These are phyloP conservation scores for Galeopsomyia nigrocyanea DNA, from an alignment of 2,888 invertebrate genomes.

Conservation along the genomic window DNA sequence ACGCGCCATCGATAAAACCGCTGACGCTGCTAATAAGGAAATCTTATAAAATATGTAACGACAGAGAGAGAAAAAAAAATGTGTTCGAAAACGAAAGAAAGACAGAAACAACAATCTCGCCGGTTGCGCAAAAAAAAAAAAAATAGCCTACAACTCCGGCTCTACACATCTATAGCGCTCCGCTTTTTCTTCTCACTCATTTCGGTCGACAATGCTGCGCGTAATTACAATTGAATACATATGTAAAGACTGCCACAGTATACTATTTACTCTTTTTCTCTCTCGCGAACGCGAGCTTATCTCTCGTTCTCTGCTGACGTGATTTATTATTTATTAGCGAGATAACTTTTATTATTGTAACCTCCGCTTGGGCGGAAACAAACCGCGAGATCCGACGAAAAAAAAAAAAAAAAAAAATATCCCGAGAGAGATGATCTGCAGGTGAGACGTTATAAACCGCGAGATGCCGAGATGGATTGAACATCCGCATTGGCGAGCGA, in stretches of 20 bases:
- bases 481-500: too few species aligned
- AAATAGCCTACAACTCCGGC: background rate
- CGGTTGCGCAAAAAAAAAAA: constrained; percentile 2
- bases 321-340: constrained; percentile 65
- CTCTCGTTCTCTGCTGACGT: constrained; percentile 48
- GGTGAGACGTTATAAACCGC: background rate
- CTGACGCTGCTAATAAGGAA: constrained; percentile 43
- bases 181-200: too few species aligned
- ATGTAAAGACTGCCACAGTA: background rate
- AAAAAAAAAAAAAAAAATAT: background rate
- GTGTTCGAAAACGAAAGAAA: background rate
- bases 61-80: background rate
- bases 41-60: constrained; percentile 41
- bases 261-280: background rate
- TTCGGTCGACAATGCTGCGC: background rate
- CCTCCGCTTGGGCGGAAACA: constrained; percentile 52
- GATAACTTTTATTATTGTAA: constrained; percentile 65
- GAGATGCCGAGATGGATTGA: background rate
- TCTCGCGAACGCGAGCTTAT: constrained; percentile 30
- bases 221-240: constrained; percentile 38
- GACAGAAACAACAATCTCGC: constrained; percentile 2
- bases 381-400: constrained; percentile 45
- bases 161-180: too few species aligned
- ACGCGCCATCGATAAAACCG: constrained; percentile 36
- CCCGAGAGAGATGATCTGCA: constrained; percentile 29